Base-by-base conservation (phyloP, 2,797 vertebrate genomes). In the Danio aesculapii region DNA sequence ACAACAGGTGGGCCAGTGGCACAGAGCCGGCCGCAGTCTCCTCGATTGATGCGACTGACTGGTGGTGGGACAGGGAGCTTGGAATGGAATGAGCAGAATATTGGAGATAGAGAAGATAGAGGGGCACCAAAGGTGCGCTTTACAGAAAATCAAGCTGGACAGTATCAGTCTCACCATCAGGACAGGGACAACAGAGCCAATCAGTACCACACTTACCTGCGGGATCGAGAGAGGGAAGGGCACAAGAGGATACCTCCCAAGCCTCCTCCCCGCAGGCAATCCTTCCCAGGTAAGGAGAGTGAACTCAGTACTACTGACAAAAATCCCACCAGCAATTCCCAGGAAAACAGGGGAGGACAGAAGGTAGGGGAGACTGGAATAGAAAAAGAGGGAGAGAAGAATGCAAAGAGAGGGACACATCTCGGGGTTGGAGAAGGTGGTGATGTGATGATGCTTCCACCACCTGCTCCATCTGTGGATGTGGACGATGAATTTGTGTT, bases 401-500 rank as follows among this genome's bases (percentile, higher is more conserved):
- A 75, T n/a, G 41, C 63, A 61, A 75, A 69, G 17, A 79, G 47
- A 14, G 76, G 55, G 6, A 78, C 58, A 47, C 62, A 58, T 68
- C 59, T 16, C 13, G 62, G 58, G 3, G 47, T 30, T 0, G 83
- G 80, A 12, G 89, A 88, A 69, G 92, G 94, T 82, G 90, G 95
- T 0, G 96, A 95, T 9, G 89, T 96, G 49, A 94, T 97, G 89
- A 93, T 97, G 55, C 90, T 98, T 68, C 97, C 97, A 64, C 97
- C 97, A 3, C 97, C 97, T 0, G 95, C 96, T 46, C 96, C 96
- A 0, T 98, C 97, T 50, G 94, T 98, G 85, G 97, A 98, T 19
- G 92, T 88, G 75, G 96, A 97, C 0, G 97, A 98, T 13, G 97
- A 98, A 68, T 97, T 98, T 90, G 95, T 98, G 49, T 97, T 97